These are phyloP conservation scores for Metacarcinus magister DNA, from an alignment of 2,888 invertebrate species.

Conservation along the genomic window DNA sequence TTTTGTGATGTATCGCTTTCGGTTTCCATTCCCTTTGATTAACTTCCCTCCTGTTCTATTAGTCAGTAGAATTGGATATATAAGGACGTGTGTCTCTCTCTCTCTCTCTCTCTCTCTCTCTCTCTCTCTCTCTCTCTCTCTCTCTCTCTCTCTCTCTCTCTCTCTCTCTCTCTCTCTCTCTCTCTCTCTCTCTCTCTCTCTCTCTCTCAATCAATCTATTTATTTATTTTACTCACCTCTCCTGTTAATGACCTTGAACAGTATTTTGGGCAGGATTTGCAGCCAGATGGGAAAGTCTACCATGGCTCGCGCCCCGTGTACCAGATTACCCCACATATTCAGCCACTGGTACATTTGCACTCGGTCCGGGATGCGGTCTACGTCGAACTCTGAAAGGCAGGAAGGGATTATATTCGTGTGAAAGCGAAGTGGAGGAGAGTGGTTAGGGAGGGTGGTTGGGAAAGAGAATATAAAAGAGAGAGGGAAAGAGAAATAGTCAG, in stretches of 20 bases:
- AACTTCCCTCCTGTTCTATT: no score
- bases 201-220: background rate
- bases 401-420: background rate
- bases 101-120: background rate
- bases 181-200: background rate
- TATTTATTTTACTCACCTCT: conserved; percentile 86
- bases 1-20: no score
- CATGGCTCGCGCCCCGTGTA: conserved; percentile 86
- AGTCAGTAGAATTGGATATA: no score
- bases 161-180: background rate
- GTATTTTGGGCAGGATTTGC: conserved; percentile 90
- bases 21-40: no score
- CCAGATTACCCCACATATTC: conserved; percentile 88
- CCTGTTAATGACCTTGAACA: conserved; percentile 90
- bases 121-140: background rate
- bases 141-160: background rate
- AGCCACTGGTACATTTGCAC: conserved; percentile 89
- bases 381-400: conserved; percentile 79
- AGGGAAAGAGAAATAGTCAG: background rate
- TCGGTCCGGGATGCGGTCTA: conserved; percentile 83
- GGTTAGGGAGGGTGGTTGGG: background rate
- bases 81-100: background rate
- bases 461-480: background rate
- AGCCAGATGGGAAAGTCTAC: conserved; percentile 90
- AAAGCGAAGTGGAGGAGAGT: background rate